phyloP scores from a whole-genome alignment of 2,888 invertebrate species.

The Machimus atricapillus region DNA sequence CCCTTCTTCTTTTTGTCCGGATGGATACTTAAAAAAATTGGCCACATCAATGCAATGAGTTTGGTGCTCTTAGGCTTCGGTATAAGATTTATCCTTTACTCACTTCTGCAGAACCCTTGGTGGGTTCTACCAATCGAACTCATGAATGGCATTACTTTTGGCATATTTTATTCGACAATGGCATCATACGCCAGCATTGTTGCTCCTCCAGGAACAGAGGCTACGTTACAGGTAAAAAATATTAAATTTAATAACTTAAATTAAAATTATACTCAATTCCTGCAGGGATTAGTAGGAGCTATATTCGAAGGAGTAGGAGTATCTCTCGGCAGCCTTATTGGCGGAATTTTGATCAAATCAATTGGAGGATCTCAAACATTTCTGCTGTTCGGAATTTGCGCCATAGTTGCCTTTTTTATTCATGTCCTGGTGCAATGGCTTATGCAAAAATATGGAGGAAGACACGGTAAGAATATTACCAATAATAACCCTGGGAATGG shows the following conservation, averaged over 20 bases:
- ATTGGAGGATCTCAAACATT: slow-evolving; percentile 75
- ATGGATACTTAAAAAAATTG: slow-evolving; percentile 76
- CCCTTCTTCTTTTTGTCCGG: slow-evolving; percentile 87
- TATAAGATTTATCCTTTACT: slow-evolving; percentile 82
- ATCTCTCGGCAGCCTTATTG: slow-evolving; percentile 78
- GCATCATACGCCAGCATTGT: slow-evolving; percentile 85
- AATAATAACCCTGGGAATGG: not conserved
- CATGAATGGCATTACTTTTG: slow-evolving; percentile 86
- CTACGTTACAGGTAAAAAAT: slow-evolving; percentile 78
- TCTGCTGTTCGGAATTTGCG: slow-evolving; percentile 73
- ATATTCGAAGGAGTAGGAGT: slow-evolving; percentile 88
- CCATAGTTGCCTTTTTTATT: slow-evolving; percentile 68
- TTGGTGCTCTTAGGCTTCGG: slow-evolving; percentile 82
- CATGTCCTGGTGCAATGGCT: slow-evolving; percentile 67
- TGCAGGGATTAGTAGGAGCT: slow-evolving; percentile 82
- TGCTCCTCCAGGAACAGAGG: slow-evolving; percentile 83
- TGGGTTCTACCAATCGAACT: slow-evolving; percentile 84
- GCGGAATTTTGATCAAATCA: slow-evolving; percentile 72
- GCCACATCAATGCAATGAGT: slow-evolving; percentile 84
- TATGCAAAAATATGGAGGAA: slow-evolving; percentile 45
- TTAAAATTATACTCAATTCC: slow-evolving; percentile 46
- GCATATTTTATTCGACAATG: slow-evolving; percentile 87
- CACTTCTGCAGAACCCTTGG: slow-evolving; percentile 81
- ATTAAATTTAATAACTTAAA: not conserved
- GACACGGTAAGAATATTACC: slow-evolving; percentile 43